phyloP scores from a whole-genome alignment of 2,888 invertebrate species.

The Diabrotica balteata region DNA sequence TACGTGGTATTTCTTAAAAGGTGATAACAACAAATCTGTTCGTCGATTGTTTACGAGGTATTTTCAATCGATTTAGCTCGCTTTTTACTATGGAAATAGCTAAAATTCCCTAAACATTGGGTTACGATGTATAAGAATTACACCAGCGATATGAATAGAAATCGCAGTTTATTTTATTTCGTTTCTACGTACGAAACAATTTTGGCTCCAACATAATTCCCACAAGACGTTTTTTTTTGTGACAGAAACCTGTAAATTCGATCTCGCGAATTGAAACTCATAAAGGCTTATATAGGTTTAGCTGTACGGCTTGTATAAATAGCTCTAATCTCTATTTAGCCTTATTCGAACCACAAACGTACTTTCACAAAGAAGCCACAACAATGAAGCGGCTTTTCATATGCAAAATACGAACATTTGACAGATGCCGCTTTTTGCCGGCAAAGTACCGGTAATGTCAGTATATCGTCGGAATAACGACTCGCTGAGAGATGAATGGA shows the following conservation, averaged over 20 bases:
- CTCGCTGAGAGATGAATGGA: slow-evolving; percentile 6
- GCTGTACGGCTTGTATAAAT: slow-evolving; percentile 11
- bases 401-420: slow-evolving; percentile 32
- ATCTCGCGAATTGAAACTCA: slow-evolving; percentile 1
- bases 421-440: slow-evolving; percentile 30
- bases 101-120: too few species aligned
- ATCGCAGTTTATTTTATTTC: too few species aligned
- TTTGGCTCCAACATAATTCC: too few species aligned
- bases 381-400: slow-evolving; percentile 34
- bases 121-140: too few species aligned
- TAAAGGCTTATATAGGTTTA: slow-evolving; percentile 10
- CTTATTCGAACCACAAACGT: slow-evolving; percentile 26
- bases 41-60: too few species aligned
- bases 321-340: slow-evolving; percentile 22
- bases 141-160: too few species aligned
- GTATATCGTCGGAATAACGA: slow-evolving; percentile 5
- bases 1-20: too few species aligned
- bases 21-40: too few species aligned
- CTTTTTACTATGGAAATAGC: too few species aligned
- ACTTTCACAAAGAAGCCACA: slow-evolving; percentile 23
- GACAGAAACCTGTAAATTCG: slow-evolving; percentile 2
- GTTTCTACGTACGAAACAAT: too few species aligned
- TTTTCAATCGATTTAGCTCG: too few species aligned
- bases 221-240: background rate
- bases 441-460: slow-evolving; percentile 11